phyloP scores from a whole-genome alignment of 2,888 invertebrate genomes.

The Xestia rhomboidea region DNA sequence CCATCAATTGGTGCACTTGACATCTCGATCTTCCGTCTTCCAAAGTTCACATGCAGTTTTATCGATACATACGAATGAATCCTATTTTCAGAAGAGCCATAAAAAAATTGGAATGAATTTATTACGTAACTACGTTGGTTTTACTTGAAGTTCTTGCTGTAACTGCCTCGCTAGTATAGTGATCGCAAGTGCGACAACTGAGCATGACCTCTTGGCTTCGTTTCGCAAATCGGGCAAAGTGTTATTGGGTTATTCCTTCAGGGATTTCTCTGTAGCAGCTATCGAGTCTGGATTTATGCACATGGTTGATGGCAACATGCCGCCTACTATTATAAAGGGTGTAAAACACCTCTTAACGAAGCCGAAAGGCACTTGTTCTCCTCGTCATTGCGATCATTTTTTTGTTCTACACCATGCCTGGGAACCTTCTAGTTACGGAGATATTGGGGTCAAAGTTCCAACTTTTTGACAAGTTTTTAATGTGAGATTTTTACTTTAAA shows the following conservation, averaged over 20 bases:
- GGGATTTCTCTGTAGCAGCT: not conserved
- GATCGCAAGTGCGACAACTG: not conserved
- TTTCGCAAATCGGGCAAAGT: not conserved
- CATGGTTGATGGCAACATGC: not conserved
- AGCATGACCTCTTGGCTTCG: not conserved
- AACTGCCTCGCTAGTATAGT: not conserved
- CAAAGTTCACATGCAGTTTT: not conserved
- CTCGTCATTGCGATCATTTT: too few relatives aligned
- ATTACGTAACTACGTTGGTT: not conserved
- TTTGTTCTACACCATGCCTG: too few relatives aligned
- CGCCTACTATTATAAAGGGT: too few relatives aligned
- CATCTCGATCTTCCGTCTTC: not conserved
- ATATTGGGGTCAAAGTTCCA: too few relatives aligned
- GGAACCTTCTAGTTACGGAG: too few relatives aligned
- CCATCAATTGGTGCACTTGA: not conserved
- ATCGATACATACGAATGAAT: not conserved
- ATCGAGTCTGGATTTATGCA: not conserved
- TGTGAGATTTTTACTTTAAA: too few relatives aligned
- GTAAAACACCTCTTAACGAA: too few relatives aligned
- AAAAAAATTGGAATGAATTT: not conserved
- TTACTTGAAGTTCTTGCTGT: not conserved
- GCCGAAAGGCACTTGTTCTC: too few relatives aligned
- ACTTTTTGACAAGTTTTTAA: too few relatives aligned
- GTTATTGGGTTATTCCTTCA: not conserved
- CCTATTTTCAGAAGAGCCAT: not conserved